Evolutionary conservation across 1,140 invertebrate species (phyloP).

Genomic region (Drosophila rufa): DNA sequence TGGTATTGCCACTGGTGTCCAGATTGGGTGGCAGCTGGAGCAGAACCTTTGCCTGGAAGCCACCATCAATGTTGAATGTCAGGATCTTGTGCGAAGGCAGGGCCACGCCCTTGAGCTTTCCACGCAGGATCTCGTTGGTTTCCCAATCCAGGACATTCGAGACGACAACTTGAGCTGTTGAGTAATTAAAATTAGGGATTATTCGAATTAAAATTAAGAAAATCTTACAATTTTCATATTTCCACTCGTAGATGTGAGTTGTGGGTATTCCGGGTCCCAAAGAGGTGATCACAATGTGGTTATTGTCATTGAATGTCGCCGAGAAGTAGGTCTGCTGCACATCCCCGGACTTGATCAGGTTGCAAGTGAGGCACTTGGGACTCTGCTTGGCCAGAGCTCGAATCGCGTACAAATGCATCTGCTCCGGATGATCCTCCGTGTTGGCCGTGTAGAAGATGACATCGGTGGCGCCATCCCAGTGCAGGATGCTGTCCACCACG

Average conservation of each 20-base stretch:
- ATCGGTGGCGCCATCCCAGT: constrained; percentile 90
- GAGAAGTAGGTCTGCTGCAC: constrained; percentile 78
- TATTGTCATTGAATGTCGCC: constrained; percentile 73
- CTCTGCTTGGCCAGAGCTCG: constrained; percentile 70
- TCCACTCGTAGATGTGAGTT: constrained; percentile 68
- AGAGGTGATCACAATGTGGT: constrained; percentile 74
- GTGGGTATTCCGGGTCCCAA: constrained; percentile 78
- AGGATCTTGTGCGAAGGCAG: constrained; percentile 70
- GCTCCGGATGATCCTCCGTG: constrained; percentile 86
- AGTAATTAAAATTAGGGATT: not conserved
- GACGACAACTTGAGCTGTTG: constrained; percentile 64
- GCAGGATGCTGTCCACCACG: constrained; percentile 92
- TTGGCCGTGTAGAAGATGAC: constrained; percentile 89
- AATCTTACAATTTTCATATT: constrained; percentile 59
- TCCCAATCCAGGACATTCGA: constrained; percentile 78
- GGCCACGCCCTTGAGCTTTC: constrained; percentile 56
- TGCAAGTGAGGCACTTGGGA: constrained; percentile 87
- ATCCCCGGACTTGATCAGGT: constrained; percentile 71
- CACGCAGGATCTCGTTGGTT: constrained; percentile 58
- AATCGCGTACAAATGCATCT: constrained; percentile 88
- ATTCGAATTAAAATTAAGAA: too few species aligned
- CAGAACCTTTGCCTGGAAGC: constrained; percentile 79
- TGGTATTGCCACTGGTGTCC: constrained; percentile 88
- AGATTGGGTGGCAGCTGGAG: constrained; percentile 92
- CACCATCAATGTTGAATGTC: constrained; percentile 69